A percentile compares a stretch with the other conserved stretches of the same genome.
Conservation (phyloP, 2,888 invertebrate species). For the Elegia similella region DNA sequence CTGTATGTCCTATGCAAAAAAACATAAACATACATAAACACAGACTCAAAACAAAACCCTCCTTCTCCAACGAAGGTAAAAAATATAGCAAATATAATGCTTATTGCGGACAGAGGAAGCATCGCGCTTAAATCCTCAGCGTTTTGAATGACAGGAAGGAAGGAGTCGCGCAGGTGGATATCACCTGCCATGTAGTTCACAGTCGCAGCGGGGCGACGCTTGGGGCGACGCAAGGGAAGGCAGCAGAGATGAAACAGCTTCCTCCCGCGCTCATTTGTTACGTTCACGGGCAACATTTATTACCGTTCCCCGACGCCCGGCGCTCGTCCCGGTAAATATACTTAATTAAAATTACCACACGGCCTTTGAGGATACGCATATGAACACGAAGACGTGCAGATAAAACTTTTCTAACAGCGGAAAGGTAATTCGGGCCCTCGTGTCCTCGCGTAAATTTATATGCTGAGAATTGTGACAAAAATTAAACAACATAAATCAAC, state of each 20-base stretch:
- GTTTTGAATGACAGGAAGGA: constrained; percentile 46
- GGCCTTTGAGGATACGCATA: constrained; percentile 51
- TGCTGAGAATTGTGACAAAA: constrained; percentile 21
- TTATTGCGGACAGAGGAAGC: too few species aligned
- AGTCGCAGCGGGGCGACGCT: constrained; percentile 24
- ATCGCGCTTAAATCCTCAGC: too few species aligned
- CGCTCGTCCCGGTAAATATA: constrained; percentile 67
- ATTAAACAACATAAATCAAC: background rate
- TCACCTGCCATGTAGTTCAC: constrained; percentile 45
- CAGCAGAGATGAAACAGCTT: constrained; percentile 22
- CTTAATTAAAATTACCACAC: constrained; percentile 77
- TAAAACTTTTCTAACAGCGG: constrained; percentile 42
- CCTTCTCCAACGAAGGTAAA: too few species aligned
- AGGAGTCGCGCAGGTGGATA: constrained; percentile 56
- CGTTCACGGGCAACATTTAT: constrained; percentile 69
- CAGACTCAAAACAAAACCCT: too few species aligned
- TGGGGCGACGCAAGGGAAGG: constrained; percentile 24
- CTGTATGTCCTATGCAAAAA: too few species aligned
- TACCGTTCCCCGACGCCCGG: constrained; percentile 47
- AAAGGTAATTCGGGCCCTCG: constrained; percentile 32
- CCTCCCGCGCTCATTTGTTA: constrained; percentile 62
- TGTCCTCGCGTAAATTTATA: constrained; percentile 25
- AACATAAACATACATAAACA: too few species aligned
- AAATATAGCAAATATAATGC: too few species aligned
- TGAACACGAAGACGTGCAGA: constrained; percentile 52